A percentile compares a stretch with the other conserved stretches of the same genome.
phyloP scores from a whole-genome alignment of 2,113 vertebrate species.

The Felis catus region F.catus_Fca126_mat1.0 CM031420.1:57769001-57769500 shows the following conservation, averaged over 20 bases:
- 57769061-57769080: not conserved
- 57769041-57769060: not conserved
- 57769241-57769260: not conserved
- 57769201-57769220: too few relatives aligned
- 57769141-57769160: not conserved
- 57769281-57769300: not conserved
- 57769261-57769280: not conserved
- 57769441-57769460: too few relatives aligned
- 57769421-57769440: too few relatives aligned
- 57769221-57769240: not conserved
- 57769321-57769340: too few relatives aligned
- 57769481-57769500: too few relatives aligned
- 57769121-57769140: not conserved
- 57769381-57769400: too few relatives aligned
- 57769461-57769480: too few relatives aligned
- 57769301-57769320: not conserved
- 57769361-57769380: too few relatives aligned
- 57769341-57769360: too few relatives aligned
- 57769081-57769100: not conserved
- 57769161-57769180: not conserved
- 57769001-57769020: not conserved
- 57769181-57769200: not conserved
- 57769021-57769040: not conserved
- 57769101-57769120: not conserved
- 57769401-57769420: too few relatives aligned